Evolutionary conservation across 2,113 vertebrate genomes (phyloP).

Genomic region (Sturnus vulgaris): DNA sequence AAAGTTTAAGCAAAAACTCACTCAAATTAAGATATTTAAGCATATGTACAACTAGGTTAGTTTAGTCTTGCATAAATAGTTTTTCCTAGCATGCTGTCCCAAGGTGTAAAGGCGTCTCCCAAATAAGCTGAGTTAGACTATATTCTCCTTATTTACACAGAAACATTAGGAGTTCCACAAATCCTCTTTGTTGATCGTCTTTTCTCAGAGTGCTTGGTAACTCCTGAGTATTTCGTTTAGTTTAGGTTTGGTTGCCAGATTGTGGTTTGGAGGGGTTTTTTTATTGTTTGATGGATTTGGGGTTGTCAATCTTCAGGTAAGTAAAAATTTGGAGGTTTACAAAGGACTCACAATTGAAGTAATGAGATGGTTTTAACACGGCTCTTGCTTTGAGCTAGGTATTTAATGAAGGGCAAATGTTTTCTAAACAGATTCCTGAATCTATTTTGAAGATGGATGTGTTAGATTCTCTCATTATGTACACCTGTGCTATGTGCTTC

Average conservation of each 20-base stretch:
- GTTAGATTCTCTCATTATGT: background rate
- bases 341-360: background rate
- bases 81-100: background rate
- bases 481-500: background rate
- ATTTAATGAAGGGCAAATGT: background rate
- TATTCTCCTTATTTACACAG: background rate
- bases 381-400: background rate
- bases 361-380: background rate
- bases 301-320: background rate
- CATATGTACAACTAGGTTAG: rapidly evolving
- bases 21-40: background rate
- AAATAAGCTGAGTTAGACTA: background rate
- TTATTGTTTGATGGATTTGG: background rate
- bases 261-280: background rate
- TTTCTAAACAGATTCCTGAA: background rate
- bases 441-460: background rate
- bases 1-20: background rate
- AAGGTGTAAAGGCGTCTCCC: background rate
- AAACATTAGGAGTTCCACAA: background rate
- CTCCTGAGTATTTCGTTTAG: background rate
- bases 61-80: background rate
- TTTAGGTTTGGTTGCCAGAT: background rate
- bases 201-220: background rate
- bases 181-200: background rate
- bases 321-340: background rate